Evolutionary conservation across 1,140 invertebrate genomes (phyloP).

Genomic region (Bilobella aurantiaca): DNA sequence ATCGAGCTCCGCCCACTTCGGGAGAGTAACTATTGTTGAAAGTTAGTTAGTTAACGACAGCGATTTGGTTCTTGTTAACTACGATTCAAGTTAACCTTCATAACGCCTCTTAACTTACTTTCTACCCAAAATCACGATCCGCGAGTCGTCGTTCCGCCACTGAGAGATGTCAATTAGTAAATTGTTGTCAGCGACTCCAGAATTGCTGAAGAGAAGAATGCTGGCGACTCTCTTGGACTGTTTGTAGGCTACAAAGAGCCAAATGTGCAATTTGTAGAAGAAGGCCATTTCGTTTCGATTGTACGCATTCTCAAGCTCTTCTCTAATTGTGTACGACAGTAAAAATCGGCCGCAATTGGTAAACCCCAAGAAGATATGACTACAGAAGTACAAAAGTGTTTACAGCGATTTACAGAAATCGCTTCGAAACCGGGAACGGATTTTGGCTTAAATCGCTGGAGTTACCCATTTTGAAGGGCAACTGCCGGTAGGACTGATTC

Average conservation of each 20-base stretch:
- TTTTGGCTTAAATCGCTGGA: not conserved
- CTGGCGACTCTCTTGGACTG: conserved; percentile 53
- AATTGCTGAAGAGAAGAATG: conserved; percentile 56
- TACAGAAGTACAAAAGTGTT: not conserved
- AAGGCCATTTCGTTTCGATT: conserved; percentile 22
- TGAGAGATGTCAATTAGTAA: conserved; percentile 56
- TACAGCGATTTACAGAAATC: not conserved
- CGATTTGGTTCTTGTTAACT: too few species aligned
- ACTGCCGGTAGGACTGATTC: conserved; percentile 24
- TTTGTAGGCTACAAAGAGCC: conserved; percentile 54
- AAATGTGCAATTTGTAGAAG: conserved; percentile 57
- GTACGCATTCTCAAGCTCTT: not conserved
- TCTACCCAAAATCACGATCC: conserved; percentile 56
- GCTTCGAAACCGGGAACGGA: not conserved
- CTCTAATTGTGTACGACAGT: conserved; percentile 60
- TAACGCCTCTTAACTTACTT: conserved; percentile 38
- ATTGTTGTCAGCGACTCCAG: conserved; percentile 46
- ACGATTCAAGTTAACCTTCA: too few species aligned
- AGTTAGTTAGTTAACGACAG: too few species aligned
- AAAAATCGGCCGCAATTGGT: conserved; percentile 85
- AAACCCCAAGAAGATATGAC: conserved; percentile 83
- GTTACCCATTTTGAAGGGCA: conserved; percentile 16
- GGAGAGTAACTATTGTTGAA: conserved; percentile 14
- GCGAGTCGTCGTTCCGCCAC: conserved; percentile 55
- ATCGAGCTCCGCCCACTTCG: not conserved